Evolutionary conservation across 2,113 vertebrate species (phyloP), one percentile per base, ranked within the genome.

Genomic region (Anguilla japonica): DNA sequence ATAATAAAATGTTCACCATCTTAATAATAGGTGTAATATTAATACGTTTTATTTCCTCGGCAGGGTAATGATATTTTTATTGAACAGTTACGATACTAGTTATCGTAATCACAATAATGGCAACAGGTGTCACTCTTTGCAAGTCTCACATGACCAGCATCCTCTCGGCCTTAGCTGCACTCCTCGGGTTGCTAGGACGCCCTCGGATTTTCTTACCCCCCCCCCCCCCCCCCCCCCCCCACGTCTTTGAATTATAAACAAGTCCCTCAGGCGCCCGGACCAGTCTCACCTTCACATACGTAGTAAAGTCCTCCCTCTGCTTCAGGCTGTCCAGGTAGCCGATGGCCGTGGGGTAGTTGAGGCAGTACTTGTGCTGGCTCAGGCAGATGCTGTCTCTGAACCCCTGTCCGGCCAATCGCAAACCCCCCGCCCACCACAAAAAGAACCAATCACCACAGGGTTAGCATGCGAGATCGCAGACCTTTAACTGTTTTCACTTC

Each of bases 331-430:
- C 96, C 91, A 98, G 94, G 93, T 98, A 98, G 92, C 97, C 93
- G 87, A 97, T 87, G 86, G 97, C 95, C 0, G 97, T 93, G 13
- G 97, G 95, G 91, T 99, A 98, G 91, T 98, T 98, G 87, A 97
- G 95, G 91, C 97, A 98, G 93, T 98, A 98, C 86, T 96, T 97
- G 92, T 98, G 97, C 87, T 98, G 96, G 88, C 95, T 96, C 91
- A 96, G 95, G 89, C 97, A 98, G 81, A 98, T 94, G 87, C 95
- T 95, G 60, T 96, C 96, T 85, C 91, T 92, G 92, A 98, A 98
- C 78, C 91, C 93, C 96, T 96, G 94, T 93, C 90, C 81, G 16
- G 41, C 11, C 60, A 67, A 60, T 26, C 39, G 89, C 88, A 92
- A 84, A 5, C 60, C 60, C 13, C 13, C 60, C 18, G 26, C 50